phyloP scores from a whole-genome alignment of 2,797 vertebrate species.

The Furcifer pardalis region DNA sequence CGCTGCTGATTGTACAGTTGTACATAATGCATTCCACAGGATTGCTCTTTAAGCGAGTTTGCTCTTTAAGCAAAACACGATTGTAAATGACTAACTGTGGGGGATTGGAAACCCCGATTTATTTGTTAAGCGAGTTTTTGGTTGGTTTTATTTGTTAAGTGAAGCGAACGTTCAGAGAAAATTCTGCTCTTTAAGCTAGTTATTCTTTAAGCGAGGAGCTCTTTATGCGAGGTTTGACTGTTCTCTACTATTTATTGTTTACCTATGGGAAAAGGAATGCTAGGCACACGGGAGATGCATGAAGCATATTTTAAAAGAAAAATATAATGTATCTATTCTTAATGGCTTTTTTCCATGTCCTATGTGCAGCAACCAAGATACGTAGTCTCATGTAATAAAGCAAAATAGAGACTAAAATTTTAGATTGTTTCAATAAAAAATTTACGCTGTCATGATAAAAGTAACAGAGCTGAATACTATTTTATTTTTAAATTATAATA shows the following conservation, averaged over 20 bases:
- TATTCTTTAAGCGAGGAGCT: too few species aligned
- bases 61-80: too few species aligned
- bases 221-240: too few species aligned
- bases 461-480: background rate
- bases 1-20: background rate
- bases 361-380: background rate
- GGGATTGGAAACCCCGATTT: too few species aligned
- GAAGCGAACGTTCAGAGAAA: too few species aligned
- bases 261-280: background rate
- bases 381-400: background rate
- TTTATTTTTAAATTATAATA: slow-evolving; percentile 10
- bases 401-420: background rate
- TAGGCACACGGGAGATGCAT: background rate
- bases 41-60: too few species aligned
- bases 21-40: too few species aligned
- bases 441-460: background rate
- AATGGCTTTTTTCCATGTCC: background rate
- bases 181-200: too few species aligned
- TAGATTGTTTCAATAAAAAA: background rate
- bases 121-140: too few species aligned
- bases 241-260: background rate
- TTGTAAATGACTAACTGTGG: too few species aligned
- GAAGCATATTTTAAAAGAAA: background rate
- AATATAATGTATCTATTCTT: background rate
- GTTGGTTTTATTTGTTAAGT: too few species aligned